Percentiles rank a stretch among this genome's conserved stretches.
phyloP scores from a whole-genome alignment of 1,140 invertebrate species.

The Drosophila repleta region DNA sequence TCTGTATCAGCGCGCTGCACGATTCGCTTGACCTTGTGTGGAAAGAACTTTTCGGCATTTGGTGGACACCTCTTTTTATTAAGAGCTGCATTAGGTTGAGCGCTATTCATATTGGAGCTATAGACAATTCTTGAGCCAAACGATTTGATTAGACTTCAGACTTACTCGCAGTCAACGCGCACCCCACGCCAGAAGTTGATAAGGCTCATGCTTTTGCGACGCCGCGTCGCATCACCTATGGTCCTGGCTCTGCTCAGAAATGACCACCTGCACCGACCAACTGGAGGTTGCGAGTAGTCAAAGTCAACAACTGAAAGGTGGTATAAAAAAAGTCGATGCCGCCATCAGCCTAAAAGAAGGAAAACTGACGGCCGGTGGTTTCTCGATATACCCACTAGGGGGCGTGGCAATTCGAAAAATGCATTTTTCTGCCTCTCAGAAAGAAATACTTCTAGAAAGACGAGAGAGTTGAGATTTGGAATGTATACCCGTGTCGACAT shows the following conservation, averaged over 20 bases:
- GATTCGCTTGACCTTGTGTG: slow-evolving; percentile 38
- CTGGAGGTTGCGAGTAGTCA: too few relatives aligned
- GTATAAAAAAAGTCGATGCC: too few relatives aligned
- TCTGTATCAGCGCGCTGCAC: slow-evolving; percentile 39
- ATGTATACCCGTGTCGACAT: too few relatives aligned
- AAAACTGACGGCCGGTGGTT: too few relatives aligned
- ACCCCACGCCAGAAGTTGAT: slow-evolving; percentile 63
- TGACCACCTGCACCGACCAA: too few relatives aligned
- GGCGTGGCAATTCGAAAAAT: too few relatives aligned
- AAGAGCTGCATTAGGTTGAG: not conserved
- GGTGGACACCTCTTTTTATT: slow-evolving; percentile 11
- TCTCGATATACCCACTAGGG: too few relatives aligned
- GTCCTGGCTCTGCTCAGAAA: slow-evolving; percentile 65
- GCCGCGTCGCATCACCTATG: slow-evolving; percentile 47
- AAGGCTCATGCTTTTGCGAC: slow-evolving; percentile 35
- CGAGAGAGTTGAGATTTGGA: too few relatives aligned
- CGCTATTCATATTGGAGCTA: not conserved
- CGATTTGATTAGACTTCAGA: not conserved
- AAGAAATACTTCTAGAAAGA: too few relatives aligned
- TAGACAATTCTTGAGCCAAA: not conserved
- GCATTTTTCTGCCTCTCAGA: too few relatives aligned
- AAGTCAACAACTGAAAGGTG: not conserved
- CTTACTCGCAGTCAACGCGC: slow-evolving; percentile 55
- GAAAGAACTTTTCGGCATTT: not conserved
- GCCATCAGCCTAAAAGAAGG: too few relatives aligned